Percentiles rank a stretch among this genome's conserved stretches.
These are phyloP conservation scores for Clepsis dumicolana DNA, from an alignment of 2,888 invertebrate species.

Conservation along the genomic window DNA sequence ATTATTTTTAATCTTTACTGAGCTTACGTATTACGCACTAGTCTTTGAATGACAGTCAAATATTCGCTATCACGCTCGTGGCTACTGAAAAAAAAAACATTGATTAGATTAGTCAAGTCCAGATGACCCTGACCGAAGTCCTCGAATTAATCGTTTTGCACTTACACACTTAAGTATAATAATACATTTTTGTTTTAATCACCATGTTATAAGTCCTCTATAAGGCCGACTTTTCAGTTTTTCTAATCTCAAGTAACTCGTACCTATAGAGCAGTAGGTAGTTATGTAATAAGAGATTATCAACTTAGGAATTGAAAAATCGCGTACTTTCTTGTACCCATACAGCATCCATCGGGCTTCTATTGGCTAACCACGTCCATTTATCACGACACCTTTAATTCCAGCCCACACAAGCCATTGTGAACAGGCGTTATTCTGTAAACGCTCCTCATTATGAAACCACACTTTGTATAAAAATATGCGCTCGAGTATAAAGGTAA, in stretches of 20 bases:
- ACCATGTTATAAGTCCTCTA: no score
- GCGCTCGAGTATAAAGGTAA: constrained; percentile 84
- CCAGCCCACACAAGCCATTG: constrained; percentile 75
- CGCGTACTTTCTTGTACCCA: constrained; percentile 58
- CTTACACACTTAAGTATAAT: no score
- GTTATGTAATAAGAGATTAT: no score
- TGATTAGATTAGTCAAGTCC: not conserved
- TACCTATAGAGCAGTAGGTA: no score
- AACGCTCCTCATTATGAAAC: constrained; percentile 81
- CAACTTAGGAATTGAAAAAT: no score
- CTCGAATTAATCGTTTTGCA: not conserved
- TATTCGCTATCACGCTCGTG: constrained; percentile 10
- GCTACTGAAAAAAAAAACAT: not conserved
- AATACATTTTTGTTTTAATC: no score
- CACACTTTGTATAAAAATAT: constrained; percentile 84
- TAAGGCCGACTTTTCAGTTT: no score
- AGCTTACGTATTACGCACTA: constrained; percentile 30
- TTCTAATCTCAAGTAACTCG: no score
- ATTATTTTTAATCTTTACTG: constrained; percentile 67
- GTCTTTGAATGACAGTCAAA: constrained; percentile 22
- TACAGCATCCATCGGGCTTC: constrained; percentile 49
- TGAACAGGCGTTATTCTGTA: constrained; percentile 84
- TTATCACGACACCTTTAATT: constrained; percentile 78
- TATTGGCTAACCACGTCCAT: constrained; percentile 59
- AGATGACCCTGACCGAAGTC: not conserved